These are phyloP conservation scores for Pedionomus torquatus DNA, from an alignment of 2,113 vertebrate species.

Conservation along the genomic window DNA sequence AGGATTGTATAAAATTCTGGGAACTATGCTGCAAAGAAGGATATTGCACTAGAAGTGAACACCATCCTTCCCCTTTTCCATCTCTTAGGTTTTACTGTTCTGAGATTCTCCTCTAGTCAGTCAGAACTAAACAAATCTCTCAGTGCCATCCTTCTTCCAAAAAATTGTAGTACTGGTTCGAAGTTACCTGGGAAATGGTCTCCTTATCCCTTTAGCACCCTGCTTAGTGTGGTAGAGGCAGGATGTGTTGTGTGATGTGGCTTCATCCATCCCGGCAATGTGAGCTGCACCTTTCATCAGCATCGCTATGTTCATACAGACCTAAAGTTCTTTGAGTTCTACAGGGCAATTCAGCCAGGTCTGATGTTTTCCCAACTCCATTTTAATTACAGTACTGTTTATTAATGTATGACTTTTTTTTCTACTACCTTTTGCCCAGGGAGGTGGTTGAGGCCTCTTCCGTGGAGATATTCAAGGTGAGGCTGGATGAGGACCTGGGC, in stretches of 20 bases:
- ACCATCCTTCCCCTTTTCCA: neutral
- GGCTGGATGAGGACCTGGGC: no score
- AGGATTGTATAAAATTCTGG: neutral
- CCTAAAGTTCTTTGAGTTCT: neutral
- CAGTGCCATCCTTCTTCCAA: neutral
- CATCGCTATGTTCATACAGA: neutral
- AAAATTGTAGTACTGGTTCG: neutral
- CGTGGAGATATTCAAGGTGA: no score
- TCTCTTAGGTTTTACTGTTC: neutral
- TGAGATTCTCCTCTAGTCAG: neutral
- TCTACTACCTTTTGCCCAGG: no score
- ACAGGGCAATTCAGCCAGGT: neutral
- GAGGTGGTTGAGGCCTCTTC: no score
- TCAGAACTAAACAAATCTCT: neutral
- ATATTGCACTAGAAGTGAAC: neutral
- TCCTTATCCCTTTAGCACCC: neutral
- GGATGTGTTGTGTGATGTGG: fast-evolving
- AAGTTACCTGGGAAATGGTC: neutral
- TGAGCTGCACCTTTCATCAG: neutral
- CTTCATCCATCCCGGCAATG: neutral
- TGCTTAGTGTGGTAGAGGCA: neutral
- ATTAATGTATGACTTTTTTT: neutral
- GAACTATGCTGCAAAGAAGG: neutral
- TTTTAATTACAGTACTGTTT: neutral
- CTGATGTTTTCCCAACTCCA: neutral